These are phyloP conservation scores for Endomychus coccineus DNA, from an alignment of 2,888 invertebrate species.

Conservation along the genomic window DNA sequence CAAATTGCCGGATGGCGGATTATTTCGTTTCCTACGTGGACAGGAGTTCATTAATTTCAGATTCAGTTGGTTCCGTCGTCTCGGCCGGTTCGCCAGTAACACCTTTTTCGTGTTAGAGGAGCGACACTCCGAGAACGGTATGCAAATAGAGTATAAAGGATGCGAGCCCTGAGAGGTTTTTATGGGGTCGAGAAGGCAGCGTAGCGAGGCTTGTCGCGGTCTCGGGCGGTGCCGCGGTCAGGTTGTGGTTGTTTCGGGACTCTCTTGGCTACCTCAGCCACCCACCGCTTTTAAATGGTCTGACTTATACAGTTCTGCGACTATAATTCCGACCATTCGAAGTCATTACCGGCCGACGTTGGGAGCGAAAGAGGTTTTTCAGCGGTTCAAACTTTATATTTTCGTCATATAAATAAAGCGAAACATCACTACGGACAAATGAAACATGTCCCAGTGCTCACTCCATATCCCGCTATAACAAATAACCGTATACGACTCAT, in stretches of 20 bases:
- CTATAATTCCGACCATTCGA: no score
- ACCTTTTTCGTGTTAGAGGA: conserved; percentile 46
- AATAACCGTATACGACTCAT: no score
- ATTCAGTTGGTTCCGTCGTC: conserved; percentile 10
- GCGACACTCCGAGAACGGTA: conserved; percentile 42
- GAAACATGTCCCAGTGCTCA: no score
- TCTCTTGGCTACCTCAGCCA: conserved; percentile 4
- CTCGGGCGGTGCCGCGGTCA: conserved; percentile 8
- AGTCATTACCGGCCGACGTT: no score
- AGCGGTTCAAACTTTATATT: no score
- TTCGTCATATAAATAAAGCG: no score
- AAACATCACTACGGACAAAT: no score
- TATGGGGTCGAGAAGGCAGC: conserved; percentile 18
- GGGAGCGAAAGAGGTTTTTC: no score
- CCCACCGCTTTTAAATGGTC: no score
- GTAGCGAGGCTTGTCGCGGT: conserved; percentile 10
- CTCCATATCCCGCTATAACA: no score
- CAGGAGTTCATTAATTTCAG: conserved; percentile 44
- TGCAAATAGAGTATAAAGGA: conserved; percentile 42
- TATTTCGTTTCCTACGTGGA: conserved; percentile 39
- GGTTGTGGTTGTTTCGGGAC: conserved; percentile 1
- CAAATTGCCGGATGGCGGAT: conserved; percentile 6
- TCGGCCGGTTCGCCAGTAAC: conserved; percentile 35
- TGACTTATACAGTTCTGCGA: no score
- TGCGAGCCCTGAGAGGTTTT: conserved; percentile 25